Conservation (phyloP, 2,113 vertebrate genomes). For the Echinops telfairi region DNA sequence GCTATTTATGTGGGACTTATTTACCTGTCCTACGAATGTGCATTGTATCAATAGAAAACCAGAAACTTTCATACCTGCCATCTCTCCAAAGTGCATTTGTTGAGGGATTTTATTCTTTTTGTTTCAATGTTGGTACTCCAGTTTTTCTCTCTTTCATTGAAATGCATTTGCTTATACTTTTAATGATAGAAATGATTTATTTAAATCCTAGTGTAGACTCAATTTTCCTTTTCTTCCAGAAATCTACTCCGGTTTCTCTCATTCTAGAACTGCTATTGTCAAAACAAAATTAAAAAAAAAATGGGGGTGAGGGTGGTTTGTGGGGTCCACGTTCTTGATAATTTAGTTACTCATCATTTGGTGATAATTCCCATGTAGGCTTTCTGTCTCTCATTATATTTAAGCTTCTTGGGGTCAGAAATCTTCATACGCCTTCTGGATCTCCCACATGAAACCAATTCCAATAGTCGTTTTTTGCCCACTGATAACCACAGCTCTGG, state of each 20-base stretch:
- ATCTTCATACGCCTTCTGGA: background rate
- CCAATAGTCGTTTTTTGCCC: background rate
- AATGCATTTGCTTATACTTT: constrained; percentile 14
- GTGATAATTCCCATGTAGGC: background rate
- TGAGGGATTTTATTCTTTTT: constrained; percentile 37
- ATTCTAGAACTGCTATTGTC: background rate
- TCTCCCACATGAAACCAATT: background rate
- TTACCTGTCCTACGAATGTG: background rate
- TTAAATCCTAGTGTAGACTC: background rate
- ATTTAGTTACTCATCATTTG: constrained; percentile 26
- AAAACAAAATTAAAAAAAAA: background rate
- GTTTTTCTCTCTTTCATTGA: constrained; percentile 2
- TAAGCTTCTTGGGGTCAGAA: background rate
- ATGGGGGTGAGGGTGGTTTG: too few relatives aligned
- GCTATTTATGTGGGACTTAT: background rate
- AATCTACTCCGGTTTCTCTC: constrained; percentile 8
- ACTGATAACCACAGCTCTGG: background rate
- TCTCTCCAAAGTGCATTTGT: background rate
- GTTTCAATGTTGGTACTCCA: background rate
- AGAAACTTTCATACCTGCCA: background rate
- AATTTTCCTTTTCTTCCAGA: constrained; percentile 1
- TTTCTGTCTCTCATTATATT: constrained; percentile 42
- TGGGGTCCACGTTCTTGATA: background rate
- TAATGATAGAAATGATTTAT: background rate
- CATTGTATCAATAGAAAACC: background rate